A percentile compares a stretch with the other conserved stretches of the same genome.
These are phyloP conservation scores for Scrobipalpa costella DNA, from an alignment of 2,888 invertebrate genomes.

Conservation along the genomic window DNA sequence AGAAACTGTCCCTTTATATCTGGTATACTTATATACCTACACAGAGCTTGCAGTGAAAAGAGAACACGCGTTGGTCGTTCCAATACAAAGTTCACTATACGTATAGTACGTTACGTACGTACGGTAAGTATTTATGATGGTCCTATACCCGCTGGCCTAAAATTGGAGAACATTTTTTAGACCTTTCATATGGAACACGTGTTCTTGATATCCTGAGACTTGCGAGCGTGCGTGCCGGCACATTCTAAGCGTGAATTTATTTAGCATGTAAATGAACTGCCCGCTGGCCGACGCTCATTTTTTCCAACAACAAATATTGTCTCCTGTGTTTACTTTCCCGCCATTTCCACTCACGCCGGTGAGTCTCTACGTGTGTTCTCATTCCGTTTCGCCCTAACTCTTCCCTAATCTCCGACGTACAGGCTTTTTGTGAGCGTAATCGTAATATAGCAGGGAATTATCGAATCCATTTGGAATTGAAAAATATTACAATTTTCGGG, in stretches of 20 bases:
- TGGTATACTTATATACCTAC: too few relatives aligned
- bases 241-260: slow-evolving; percentile 79
- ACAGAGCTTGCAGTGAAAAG: too few relatives aligned
- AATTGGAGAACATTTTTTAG: background rate
- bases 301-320: slow-evolving; percentile 70
- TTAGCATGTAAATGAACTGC: slow-evolving; percentile 78
- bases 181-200: slow-evolving; percentile 9
- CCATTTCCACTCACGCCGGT: slow-evolving; percentile 45
- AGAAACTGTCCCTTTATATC: background rate
- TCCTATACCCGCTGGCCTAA: background rate
- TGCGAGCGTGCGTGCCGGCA: slow-evolving; percentile 73
- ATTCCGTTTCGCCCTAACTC: slow-evolving; percentile 23
- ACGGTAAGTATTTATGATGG: too few relatives aligned
- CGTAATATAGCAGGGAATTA: slow-evolving; percentile 22
- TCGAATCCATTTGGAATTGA: slow-evolving; percentile 9
- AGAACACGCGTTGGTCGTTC: too few relatives aligned
- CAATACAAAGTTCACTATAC: too few relatives aligned
- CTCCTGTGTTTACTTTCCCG: slow-evolving; percentile 50
- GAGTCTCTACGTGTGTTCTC: slow-evolving; percentile 25
- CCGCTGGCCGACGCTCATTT: slow-evolving; percentile 61
- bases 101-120: too few relatives aligned
- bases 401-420: slow-evolving; percentile 27
- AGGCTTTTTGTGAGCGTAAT: slow-evolving; percentile 24
- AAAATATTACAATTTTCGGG: background rate
- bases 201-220: slow-evolving; percentile 53